Conservation (phyloP, 2,797 vertebrate genomes). For the Linurgus olivaceus region DNA sequence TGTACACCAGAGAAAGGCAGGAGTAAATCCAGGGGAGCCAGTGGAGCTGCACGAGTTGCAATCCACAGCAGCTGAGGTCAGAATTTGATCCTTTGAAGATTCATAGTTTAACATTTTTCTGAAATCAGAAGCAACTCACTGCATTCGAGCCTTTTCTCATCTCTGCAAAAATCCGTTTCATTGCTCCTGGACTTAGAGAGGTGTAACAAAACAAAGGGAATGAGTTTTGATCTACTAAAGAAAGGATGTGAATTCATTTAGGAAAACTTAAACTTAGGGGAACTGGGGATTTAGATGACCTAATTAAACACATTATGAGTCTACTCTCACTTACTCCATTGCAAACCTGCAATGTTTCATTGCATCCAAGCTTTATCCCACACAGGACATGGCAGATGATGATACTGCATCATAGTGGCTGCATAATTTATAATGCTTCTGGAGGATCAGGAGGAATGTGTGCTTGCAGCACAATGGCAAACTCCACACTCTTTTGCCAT, state of each 20-base stretch:
- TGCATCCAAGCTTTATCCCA: background rate
- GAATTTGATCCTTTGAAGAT: background rate
- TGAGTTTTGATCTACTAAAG: background rate
- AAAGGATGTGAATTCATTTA: background rate
- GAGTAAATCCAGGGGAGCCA: background rate
- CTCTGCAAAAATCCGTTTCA: background rate
- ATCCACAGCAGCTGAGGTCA: background rate
- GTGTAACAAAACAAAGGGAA: background rate
- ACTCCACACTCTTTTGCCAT: background rate
- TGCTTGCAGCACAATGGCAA: background rate
- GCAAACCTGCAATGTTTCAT: background rate
- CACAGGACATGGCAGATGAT: background rate
- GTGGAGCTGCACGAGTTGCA: rapidly evolving
- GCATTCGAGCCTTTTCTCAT: background rate
- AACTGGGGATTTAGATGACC: background rate
- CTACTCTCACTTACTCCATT: background rate
- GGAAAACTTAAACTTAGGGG: background rate
- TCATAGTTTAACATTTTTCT: background rate
- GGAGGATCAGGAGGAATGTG: background rate
- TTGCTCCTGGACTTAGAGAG: background rate
- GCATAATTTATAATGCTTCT: background rate
- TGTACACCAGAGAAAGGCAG: background rate
- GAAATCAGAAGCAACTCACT: background rate
- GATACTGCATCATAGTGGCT: background rate
- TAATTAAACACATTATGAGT: background rate